phyloP scores from a whole-genome alignment of 35 echinoderm and acorn worm species.

The Heliocidaris tuberculata region DNA sequence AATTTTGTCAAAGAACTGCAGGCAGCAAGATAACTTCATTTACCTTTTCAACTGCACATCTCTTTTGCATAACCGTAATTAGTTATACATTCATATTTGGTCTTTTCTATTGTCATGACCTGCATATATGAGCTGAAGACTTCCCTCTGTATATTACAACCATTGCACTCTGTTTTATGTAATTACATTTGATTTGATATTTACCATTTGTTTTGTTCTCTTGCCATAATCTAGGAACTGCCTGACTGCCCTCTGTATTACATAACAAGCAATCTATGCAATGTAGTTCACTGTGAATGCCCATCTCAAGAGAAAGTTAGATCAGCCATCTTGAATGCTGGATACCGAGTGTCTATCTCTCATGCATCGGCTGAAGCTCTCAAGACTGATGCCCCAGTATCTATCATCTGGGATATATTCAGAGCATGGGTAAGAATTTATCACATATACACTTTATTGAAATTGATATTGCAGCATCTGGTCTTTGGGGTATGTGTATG shows the following conservation, averaged over 20 bases:
- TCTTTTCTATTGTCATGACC: too few relatives aligned
- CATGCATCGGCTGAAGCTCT: constrained; percentile 88
- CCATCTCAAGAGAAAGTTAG: constrained; percentile 73
- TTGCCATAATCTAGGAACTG: constrained; percentile 66
- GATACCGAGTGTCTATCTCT: constrained; percentile 86
- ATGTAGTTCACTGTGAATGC: constrained; percentile 67
- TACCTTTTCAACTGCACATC: too few relatives aligned
- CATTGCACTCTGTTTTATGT: too few relatives aligned
- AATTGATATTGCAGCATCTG: not conserved
- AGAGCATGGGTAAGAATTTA: constrained; percentile 85
- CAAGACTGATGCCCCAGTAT: constrained; percentile 87
- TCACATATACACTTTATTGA: not conserved
- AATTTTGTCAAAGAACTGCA: not conserved
- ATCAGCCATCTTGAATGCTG: constrained; percentile 93
- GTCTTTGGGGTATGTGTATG: not conserved
- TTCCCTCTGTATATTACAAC: too few relatives aligned
- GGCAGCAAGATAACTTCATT: too few relatives aligned
- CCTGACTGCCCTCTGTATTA: constrained; percentile 84
- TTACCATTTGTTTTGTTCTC: not conserved
- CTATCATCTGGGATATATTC: constrained; percentile 92
- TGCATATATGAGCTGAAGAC: too few relatives aligned
- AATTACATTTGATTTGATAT: too few relatives aligned
- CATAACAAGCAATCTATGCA: constrained; percentile 79
- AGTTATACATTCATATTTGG: too few relatives aligned
- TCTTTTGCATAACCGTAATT: too few relatives aligned